Evolutionary conservation across 2,797 vertebrate species (phyloP), one percentile per base, ranked within the genome.

Genomic region (Cuculus canorus): DNA sequence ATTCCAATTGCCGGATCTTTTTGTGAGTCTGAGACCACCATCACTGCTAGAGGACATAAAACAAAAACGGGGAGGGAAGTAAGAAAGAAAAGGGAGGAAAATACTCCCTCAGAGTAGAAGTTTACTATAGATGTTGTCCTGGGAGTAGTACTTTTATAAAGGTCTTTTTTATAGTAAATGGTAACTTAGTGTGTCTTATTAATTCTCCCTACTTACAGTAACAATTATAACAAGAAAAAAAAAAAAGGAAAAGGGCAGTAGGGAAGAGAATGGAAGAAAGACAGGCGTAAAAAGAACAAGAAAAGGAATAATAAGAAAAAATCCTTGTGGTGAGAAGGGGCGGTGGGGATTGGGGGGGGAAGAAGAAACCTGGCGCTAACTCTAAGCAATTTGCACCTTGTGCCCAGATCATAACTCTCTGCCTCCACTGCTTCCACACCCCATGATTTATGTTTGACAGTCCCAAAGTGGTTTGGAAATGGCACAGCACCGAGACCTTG

Each of bases 351-450:
- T 16, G 47, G 22, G 21, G 47, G 32, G 64, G 47, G 53, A 33
- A 41, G 30, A 33, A 41, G 3, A 72, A 70, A 54, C 18, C 88
- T 94, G 94, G 95, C 81, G 76, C 78, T 96, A 96, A 97, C 93
- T 94, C 82, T 25, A 10, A 83, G 95, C 92, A 96, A 97, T 97
- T 97, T 96, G 93, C 96, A 97, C 95, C 96, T 97, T 95, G 65
- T 90, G 92, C 90, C 91, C 93, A 57, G 92, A 87, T 84, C 95
- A 56, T 96, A 96, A 96, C 82, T 97, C 91, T 89, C 86, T 82
- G 70, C 69, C 79, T 89, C 66, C 80, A 27, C 7, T 39, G 85
- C 90, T 93, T 76, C 95, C 94, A 88, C 91, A 93, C 87, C 75
- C 90, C 86, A 9, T 94, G 96, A 97, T 97, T 97, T 96, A 96